phyloP scores from a whole-genome alignment of 2,797 vertebrate species.

The Brachyrhaphis roseni region DNA sequence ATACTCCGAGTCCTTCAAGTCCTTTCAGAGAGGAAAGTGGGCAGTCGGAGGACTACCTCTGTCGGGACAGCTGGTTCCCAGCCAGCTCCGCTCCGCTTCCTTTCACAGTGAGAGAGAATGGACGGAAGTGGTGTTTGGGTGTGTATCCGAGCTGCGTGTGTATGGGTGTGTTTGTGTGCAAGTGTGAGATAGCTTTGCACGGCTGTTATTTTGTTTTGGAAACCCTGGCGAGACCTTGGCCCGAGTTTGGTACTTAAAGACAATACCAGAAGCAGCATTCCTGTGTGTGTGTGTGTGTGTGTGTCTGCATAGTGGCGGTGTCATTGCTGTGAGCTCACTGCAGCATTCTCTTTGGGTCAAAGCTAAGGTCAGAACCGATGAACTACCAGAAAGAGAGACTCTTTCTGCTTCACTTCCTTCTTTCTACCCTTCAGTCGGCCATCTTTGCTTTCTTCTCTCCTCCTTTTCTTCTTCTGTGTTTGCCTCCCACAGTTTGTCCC shows the following conservation, averaged over 20 bases:
- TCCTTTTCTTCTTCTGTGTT: conserved; percentile 38
- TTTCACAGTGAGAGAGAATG: conserved; percentile 75
- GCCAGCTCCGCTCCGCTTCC: conserved; percentile 67
- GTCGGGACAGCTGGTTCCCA: conserved; percentile 61
- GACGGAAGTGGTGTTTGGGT: conserved; percentile 66
- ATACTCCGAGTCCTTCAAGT: conserved; percentile 22
- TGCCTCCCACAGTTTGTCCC: conserved; percentile 43
- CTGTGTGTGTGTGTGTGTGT: conserved; percentile 18
- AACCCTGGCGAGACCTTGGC: conserved; percentile 64
- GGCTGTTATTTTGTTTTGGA: conserved; percentile 77
- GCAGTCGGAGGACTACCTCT: conserved; percentile 38
- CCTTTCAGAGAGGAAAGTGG: conserved; percentile 30
- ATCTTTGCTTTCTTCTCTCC: conserved; percentile 19
- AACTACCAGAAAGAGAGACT: conserved; percentile 57
- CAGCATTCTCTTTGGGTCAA: conserved; percentile 61
- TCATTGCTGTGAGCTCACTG: conserved; percentile 58
- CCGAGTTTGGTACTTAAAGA: conserved; percentile 68
- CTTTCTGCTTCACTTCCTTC: conserved; percentile 62
- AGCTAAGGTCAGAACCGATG: conserved; percentile 67
- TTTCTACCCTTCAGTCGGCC: conserved; percentile 58
- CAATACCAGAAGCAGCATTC: conserved; percentile 77
- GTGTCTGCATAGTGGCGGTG: conserved; percentile 45
- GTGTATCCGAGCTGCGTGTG: conserved; percentile 27
- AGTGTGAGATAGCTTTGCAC: conserved; percentile 25
- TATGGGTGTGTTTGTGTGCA: conserved; percentile 9